Percentiles rank a stretch among this genome's conserved stretches.
Evolutionary conservation across 1,140 invertebrate species (phyloP).

Genomic region (Vanessa atalanta): DNA sequence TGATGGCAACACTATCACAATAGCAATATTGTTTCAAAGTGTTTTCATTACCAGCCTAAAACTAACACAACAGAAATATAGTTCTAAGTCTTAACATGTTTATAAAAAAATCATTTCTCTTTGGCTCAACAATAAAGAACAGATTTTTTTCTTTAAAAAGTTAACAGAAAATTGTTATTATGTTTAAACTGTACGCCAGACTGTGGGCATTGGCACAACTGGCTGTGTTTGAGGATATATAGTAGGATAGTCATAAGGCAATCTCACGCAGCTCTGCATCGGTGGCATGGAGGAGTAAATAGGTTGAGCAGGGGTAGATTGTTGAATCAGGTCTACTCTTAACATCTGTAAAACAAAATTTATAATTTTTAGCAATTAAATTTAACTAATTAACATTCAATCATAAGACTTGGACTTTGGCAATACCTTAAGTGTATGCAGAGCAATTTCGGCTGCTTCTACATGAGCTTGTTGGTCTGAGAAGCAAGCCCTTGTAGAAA

Average conservation of each 20-base stretch:
- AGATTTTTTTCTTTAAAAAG: not conserved
- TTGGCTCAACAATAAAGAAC: conserved; percentile 24
- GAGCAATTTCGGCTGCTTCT: conserved; percentile 60
- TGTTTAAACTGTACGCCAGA: conserved; percentile 42
- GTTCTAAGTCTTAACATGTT: not conserved
- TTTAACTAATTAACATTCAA: no score
- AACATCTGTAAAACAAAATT: conserved; percentile 48
- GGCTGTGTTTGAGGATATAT: conserved; percentile 45
- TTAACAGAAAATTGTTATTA: not conserved
- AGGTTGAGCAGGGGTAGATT: conserved; percentile 38
- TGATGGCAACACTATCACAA: conserved; percentile 20
- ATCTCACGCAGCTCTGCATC: conserved; percentile 46
- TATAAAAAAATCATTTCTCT: conserved; percentile 8
- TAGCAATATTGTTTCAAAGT: conserved; percentile 22
- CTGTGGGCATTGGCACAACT: conserved; percentile 37
- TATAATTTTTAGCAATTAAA: not conserved
- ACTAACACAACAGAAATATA: conserved; percentile 17
- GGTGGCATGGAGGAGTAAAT: conserved; percentile 45
- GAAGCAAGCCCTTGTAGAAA: conserved; percentile 48
- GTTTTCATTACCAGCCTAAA: conserved; percentile 10
- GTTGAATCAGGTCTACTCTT: conserved; percentile 49
- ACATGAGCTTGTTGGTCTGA: conserved; percentile 59
- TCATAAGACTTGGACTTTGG: no score
- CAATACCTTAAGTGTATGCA: conserved; percentile 60
- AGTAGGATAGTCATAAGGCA: conserved; percentile 50